These are phyloP conservation scores for Heloderma charlesbogerti DNA, from an alignment of 2,113 vertebrate species.

Conservation along the genomic window DNA sequence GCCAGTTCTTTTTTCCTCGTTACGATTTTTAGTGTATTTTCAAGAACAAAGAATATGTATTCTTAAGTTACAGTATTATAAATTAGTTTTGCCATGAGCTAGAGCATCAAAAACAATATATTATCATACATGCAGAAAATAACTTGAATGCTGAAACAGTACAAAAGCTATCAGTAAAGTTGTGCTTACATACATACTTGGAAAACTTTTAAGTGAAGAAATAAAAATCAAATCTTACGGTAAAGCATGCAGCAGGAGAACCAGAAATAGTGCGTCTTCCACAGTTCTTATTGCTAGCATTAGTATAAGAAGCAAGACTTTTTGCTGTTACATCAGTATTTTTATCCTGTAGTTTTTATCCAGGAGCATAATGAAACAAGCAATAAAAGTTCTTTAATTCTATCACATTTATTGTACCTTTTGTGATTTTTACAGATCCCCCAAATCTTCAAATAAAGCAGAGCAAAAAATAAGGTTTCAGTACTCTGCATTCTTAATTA, in stretches of 20 bases:
- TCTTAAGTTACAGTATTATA: no score
- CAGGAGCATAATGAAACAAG: neutral
- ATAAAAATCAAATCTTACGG: neutral
- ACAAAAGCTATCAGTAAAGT: neutral
- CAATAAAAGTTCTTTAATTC: neutral
- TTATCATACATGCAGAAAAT: neutral
- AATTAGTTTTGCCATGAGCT: no score
- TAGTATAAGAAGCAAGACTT: neutral
- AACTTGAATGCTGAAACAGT: neutral
- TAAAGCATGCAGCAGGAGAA: neutral
- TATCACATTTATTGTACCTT: neutral
- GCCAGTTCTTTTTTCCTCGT: neutral
- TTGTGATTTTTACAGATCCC: neutral
- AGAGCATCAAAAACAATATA: neutral
- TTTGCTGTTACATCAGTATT: neutral
- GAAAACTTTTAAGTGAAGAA: neutral
- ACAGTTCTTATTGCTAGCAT: no score
- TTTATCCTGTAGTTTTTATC: neutral
- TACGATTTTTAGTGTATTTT: no score
- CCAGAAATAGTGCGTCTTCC: neutral
- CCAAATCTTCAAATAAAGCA: neutral
- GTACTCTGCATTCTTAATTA: neutral
- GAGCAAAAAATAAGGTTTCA: neutral
- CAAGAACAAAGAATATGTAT: no score
- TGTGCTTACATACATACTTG: neutral